phyloP scores from a whole-genome alignment of 2,113 vertebrate genomes.

The Marcusenius ussheri region DNA sequence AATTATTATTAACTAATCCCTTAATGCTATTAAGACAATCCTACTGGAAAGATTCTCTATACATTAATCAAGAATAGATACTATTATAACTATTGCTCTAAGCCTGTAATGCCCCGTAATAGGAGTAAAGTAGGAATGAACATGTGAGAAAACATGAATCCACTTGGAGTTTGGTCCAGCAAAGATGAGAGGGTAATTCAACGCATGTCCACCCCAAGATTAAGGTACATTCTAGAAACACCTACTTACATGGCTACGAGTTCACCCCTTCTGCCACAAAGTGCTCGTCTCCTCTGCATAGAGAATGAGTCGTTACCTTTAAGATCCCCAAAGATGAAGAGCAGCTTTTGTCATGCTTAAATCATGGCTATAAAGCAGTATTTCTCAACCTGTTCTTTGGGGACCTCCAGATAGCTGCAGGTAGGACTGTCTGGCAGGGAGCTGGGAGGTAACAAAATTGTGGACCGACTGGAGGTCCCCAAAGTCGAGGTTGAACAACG shows the following conservation, averaged over 20 bases:
- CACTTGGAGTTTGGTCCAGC: constrained; percentile 70
- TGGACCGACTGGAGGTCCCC: background rate
- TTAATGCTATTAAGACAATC: constrained; percentile 4
- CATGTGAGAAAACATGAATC: background rate
- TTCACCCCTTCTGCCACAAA: background rate
- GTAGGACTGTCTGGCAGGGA: background rate
- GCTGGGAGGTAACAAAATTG: background rate
- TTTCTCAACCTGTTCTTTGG: background rate
- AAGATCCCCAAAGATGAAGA: constrained; percentile 6
- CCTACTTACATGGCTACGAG: background rate
- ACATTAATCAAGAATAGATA: background rate
- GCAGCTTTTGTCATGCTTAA: constrained; percentile 37
- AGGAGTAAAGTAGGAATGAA: background rate
- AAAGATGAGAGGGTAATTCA: background rate
- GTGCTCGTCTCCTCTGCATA: background rate
- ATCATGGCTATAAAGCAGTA: constrained; percentile 14
- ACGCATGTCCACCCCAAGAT: background rate
- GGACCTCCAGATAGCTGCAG: background rate
- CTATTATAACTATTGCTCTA: background rate
- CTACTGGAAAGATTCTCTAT: background rate
- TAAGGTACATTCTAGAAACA: background rate
- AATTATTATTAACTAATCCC: background rate
- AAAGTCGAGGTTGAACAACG: background rate
- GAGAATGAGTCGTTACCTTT: constrained; percentile 1
- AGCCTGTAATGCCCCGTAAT: background rate